Percentiles rank a stretch among this genome's conserved stretches.
Evolutionary conservation across 2,113 vertebrate species (phyloP).

Genomic region (Empidonax alnorum): DNA sequence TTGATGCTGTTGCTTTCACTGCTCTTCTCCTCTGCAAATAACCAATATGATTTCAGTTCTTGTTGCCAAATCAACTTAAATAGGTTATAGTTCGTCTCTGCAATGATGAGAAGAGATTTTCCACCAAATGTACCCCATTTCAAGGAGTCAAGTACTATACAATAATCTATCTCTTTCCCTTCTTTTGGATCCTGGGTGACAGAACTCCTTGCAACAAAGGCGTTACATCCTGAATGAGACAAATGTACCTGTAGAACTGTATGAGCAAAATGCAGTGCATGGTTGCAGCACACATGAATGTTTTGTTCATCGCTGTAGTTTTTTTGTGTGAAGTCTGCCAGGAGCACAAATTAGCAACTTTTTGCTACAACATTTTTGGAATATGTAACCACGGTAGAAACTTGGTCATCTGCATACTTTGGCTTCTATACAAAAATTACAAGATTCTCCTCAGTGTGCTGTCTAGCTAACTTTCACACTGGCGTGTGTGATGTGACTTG

Average conservation of each 20-base stretch:
- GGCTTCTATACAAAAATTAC: background rate
- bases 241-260: background rate
- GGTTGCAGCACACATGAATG: fast-evolving
- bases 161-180: background rate
- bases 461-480: background rate
- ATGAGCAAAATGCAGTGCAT: fast-evolving
- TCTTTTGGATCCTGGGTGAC: background rate
- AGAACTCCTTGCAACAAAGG: background rate
- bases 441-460: background rate
- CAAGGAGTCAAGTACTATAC: background rate
- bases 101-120: background rate
- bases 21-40: background rate
- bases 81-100: background rate
- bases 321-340: background rate
- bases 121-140: background rate
- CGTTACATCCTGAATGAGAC: background rate
- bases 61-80: background rate
- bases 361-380: background rate
- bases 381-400: fast-evolving
- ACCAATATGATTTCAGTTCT: background rate
- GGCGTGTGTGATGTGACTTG: background rate
- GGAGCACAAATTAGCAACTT: background rate
- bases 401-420: background rate
- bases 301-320: background rate
- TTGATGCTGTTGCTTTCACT: background rate